Conservation (phyloP, 1,140 invertebrate genomes). For the Bombus terrestris region DNA sequence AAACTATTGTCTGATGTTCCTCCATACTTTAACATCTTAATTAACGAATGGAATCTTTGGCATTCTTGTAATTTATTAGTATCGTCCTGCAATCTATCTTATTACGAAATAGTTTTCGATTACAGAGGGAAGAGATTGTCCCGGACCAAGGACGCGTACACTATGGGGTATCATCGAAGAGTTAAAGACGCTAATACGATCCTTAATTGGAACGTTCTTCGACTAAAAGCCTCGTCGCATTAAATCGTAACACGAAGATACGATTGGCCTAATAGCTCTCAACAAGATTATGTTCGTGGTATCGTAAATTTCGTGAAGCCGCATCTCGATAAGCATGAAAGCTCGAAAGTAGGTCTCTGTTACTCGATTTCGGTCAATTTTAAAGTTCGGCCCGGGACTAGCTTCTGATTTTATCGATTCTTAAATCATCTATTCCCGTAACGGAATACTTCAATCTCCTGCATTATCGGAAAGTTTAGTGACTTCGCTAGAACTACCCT, state of each 20-base stretch:
- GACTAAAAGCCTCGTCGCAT: slow-evolving; percentile 11
- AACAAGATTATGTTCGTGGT: slow-evolving; percentile 22
- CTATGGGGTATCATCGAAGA: not conserved
- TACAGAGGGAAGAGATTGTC: not conserved
- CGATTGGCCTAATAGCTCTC: slow-evolving; percentile 3
- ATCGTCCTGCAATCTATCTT: not conserved
- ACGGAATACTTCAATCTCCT: not conserved
- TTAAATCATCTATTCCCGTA: not conserved
- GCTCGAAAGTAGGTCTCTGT: not conserved
- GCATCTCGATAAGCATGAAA: not conserved
- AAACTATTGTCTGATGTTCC: not conserved
- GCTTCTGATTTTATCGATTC: slow-evolving; percentile 19
- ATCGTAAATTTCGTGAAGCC: slow-evolving; percentile 9
- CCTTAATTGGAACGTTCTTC: not conserved
- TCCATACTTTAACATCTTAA: not conserved
- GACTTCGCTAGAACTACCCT: not conserved
- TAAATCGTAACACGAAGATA: not conserved
- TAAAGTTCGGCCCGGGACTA: not conserved
- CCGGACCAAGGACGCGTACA: not conserved
- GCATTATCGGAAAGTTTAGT: slow-evolving; percentile 7
- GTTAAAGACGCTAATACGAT: not conserved
- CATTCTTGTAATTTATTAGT: slow-evolving; percentile 6
- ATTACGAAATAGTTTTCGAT: not conserved
- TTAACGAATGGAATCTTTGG: slow-evolving; percentile 1
- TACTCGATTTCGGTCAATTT: not conserved